Conservation (phyloP, 2,113 vertebrate genomes). For the Tetraodon nigroviridis region DNA sequence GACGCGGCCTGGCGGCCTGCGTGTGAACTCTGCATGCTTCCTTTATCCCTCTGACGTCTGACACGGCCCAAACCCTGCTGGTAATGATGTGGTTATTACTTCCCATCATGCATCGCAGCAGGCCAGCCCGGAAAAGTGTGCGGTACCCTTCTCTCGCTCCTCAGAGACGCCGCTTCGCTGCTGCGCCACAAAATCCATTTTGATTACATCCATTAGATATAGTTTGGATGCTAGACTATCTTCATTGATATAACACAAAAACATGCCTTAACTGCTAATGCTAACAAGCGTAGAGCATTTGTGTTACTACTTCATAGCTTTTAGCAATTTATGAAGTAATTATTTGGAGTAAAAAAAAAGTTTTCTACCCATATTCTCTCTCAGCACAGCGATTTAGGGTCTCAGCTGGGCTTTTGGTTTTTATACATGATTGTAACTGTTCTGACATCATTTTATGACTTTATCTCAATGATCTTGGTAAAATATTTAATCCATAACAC, state of each 20-base stretch:
- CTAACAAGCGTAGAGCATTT: neutral
- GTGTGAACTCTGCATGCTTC: conserved; percentile 62
- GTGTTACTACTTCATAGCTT: neutral
- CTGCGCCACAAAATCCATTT: neutral
- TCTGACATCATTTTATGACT: no score
- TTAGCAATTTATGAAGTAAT: neutral
- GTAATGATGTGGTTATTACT: conserved; percentile 74
- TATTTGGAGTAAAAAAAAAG: no score
- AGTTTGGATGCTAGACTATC: no score
- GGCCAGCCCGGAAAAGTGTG: conserved; percentile 47
- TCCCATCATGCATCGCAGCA: conserved; percentile 68
- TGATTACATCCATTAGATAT: neutral
- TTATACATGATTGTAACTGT: no score
- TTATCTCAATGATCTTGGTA: no score
- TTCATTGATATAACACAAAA: no score
- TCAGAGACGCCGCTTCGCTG: conserved; percentile 18
- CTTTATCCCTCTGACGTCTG: conserved; percentile 67
- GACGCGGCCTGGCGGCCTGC: conserved; percentile 52
- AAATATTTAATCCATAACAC: no score
- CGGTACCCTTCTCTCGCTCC: conserved; percentile 28
- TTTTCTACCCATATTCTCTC: no score
- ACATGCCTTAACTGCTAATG: neutral
- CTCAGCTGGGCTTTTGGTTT: no score
- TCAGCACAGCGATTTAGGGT: no score
- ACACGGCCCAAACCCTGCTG: conserved; percentile 63